phyloP scores from a whole-genome alignment of 2,888 invertebrate genomes.

The Chrysolina haemoptera region DNA sequence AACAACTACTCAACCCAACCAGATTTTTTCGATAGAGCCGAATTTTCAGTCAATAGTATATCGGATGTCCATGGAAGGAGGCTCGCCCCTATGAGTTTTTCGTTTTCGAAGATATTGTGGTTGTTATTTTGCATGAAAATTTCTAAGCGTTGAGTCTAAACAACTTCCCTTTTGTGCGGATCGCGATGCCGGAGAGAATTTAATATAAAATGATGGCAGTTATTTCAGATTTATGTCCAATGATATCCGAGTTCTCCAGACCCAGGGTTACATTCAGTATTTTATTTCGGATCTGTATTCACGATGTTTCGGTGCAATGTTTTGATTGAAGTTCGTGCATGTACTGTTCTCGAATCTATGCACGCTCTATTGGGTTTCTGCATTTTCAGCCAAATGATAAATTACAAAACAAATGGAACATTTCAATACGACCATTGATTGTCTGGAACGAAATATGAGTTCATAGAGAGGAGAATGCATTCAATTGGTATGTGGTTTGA shows the following conservation, averaged over 20 bases:
- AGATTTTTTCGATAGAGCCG: too few relatives aligned
- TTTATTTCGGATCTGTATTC: conserved; percentile 26
- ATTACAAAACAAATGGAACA: background rate
- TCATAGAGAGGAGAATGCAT: too few relatives aligned
- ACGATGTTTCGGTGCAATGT: conserved; percentile 20
- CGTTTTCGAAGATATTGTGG: too few relatives aligned
- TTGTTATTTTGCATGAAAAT: conserved; percentile 42
- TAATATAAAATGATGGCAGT: conserved; percentile 33
- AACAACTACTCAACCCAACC: too few relatives aligned
- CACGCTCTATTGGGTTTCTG: conserved; percentile 1
- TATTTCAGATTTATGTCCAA: conserved; percentile 28
- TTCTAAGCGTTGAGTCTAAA: conserved; percentile 31
- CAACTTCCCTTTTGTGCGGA: conserved; percentile 30
- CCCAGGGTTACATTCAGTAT: background rate
- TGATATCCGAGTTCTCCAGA: conserved; percentile 24
- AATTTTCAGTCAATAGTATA: too few relatives aligned
- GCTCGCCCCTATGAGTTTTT: too few relatives aligned
- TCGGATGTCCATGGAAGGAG: too few relatives aligned
- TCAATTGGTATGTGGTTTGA: too few relatives aligned
- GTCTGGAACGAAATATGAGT: too few relatives aligned
- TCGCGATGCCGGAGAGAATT: conserved; percentile 17
- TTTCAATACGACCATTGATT: too few relatives aligned
- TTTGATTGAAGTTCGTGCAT: conserved; percentile 24
- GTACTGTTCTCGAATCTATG: background rate
- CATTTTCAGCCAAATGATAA: background rate